Conservation (phyloP, 1,140 invertebrate species). For the Portunus trituberculatus region DNA sequence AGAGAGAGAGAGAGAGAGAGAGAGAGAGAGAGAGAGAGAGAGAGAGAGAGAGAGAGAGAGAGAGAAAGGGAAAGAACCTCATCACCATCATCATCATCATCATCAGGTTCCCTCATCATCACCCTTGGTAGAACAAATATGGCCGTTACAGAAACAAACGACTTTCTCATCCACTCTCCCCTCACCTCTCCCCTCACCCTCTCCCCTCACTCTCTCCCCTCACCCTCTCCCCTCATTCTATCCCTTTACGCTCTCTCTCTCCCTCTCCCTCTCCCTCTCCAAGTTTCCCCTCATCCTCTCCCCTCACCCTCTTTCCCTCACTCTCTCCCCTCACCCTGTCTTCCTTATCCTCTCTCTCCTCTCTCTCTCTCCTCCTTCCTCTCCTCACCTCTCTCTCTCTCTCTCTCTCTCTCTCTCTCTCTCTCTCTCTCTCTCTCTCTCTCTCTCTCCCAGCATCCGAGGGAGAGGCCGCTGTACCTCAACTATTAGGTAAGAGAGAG, state of each 20-base stretch:
- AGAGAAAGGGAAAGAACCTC: not conserved
- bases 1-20: slow-evolving; percentile 50
- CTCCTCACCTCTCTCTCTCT: no score
- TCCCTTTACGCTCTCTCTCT: not conserved
- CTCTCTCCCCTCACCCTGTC: no score
- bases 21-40: not conserved
- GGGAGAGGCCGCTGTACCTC: no score
- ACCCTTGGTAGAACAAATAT: not conserved
- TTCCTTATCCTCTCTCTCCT: no score
- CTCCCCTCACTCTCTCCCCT: not conserved
- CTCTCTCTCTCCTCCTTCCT: no score
- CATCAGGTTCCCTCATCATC: not conserved
- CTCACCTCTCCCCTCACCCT: not conserved
- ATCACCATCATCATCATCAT: not conserved
- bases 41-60: no score
- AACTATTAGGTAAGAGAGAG: no score
- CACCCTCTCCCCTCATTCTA: not conserved
- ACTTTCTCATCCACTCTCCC: not conserved
- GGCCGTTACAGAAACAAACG: not conserved
- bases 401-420: no score
- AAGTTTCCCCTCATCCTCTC: not conserved
- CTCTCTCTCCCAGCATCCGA: no score
- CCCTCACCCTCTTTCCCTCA: not conserved
- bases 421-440: no score
- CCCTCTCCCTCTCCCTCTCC: not conserved